A percentile compares a stretch with the other conserved stretches of the same genome.
phyloP scores from a whole-genome alignment of 2,797 vertebrate species.

The Tinamus major region DNA sequence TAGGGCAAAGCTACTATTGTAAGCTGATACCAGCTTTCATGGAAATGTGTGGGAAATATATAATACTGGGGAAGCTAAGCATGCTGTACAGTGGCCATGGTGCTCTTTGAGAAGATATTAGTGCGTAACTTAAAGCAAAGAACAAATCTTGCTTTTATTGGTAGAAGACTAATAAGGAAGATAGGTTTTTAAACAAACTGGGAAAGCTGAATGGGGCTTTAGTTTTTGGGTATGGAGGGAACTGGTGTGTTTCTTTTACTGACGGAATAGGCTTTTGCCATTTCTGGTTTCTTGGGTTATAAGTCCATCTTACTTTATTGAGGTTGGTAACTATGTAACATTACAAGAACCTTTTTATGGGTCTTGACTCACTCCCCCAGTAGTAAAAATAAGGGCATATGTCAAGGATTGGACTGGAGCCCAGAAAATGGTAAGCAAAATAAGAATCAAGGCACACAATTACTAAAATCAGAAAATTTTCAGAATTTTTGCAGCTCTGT shows the following conservation, averaged over 20 bases:
- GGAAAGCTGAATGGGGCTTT: not conserved
- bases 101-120: not conserved
- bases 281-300: not conserved
- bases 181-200: not conserved
- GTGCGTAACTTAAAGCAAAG: not conserved
- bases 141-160: not conserved
- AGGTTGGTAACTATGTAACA: not conserved
- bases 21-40: not conserved
- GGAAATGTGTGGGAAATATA: not conserved
- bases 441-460: not conserved
- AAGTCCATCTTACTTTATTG: not conserved
- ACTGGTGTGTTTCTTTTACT: not conserved
- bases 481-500: not conserved
- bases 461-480: accelerated
- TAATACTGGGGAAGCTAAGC: not conserved
- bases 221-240: not conserved
- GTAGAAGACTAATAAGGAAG: not conserved
- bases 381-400: too few species aligned
- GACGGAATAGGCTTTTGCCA: not conserved
- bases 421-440: not conserved
- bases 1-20: not conserved
- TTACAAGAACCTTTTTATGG: not conserved
- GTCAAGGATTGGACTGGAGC: not conserved
- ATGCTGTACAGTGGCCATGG: accelerated
- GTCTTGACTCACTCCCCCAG: not conserved